These are phyloP conservation scores for Origma solitaria DNA, from an alignment of 2,113 vertebrate species.

Conservation along the genomic window DNA sequence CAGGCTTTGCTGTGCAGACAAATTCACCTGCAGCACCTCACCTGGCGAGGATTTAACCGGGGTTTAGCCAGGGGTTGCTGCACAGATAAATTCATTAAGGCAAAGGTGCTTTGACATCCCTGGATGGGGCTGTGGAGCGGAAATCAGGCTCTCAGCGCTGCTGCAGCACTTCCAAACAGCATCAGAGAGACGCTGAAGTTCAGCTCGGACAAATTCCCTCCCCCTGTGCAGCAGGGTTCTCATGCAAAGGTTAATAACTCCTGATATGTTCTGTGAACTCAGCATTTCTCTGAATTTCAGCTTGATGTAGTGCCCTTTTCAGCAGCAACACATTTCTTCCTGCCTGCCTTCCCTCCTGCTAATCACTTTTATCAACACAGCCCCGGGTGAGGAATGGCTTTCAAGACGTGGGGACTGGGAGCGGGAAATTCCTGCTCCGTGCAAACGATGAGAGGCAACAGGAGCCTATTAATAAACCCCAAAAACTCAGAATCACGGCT, in stretches of 20 bases:
- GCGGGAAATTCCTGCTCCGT: conserved; percentile 19
- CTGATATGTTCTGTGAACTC: background rate
- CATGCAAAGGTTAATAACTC: conserved; percentile 46
- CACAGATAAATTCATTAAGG: background rate
- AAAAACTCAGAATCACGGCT: background rate
- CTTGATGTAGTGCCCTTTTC: conserved; percentile 36
- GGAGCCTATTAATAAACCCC: background rate
- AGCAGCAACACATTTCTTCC: background rate
- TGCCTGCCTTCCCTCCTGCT: background rate
- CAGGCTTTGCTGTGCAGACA: background rate
- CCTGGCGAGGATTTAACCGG: background rate
- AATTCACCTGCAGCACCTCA: background rate
- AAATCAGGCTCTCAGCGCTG: background rate
- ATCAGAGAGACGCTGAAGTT: background rate
- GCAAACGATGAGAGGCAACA: conserved; percentile 5
- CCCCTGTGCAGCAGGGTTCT: background rate
- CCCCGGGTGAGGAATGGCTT: conserved; percentile 62
- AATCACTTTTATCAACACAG: conserved; percentile 66
- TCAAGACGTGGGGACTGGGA: background rate
- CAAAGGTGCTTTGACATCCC: background rate
- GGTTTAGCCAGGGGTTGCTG: background rate
- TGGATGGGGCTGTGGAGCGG: background rate
- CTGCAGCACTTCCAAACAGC: background rate
- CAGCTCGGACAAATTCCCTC: background rate
- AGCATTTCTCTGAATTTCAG: conserved; percentile 23